Evolutionary conservation across 2,113 vertebrate genomes (phyloP).

Genomic region (Sylvia atricapilla): DNA sequence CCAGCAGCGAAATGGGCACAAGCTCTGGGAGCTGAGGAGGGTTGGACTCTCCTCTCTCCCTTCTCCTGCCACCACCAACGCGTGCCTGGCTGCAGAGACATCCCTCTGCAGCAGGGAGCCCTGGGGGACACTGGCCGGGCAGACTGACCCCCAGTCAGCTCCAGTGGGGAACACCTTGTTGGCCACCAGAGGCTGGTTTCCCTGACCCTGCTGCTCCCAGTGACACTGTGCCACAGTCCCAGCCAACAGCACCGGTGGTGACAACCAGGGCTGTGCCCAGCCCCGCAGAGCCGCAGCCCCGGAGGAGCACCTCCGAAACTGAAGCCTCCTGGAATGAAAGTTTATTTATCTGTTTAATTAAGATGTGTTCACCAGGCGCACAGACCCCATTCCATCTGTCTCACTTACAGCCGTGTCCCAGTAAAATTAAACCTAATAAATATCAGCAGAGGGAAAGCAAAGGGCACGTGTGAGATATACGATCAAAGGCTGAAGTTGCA

Average conservation of each 20-base stretch:
- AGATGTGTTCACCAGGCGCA: constrained; percentile 72
- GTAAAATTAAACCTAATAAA: constrained; percentile 81
- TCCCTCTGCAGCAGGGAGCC: background rate
- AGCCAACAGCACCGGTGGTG: fast-evolving
- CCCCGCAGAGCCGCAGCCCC: background rate
- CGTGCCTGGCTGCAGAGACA: background rate
- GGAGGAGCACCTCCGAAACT: constrained; percentile 42
- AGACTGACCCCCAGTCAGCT: fast-evolving
- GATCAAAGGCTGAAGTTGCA: constrained; percentile 60
- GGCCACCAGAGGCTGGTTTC: background rate
- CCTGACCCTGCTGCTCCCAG: background rate
- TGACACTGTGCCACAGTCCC: fast-evolving
- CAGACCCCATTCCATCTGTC: constrained; percentile 69
- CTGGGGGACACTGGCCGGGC: fast-evolving
- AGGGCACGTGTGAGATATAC: constrained; percentile 69
- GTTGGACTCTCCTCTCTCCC: background rate
- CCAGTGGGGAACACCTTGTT: background rate
- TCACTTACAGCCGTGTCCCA: constrained; percentile 74
- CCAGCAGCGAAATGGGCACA: background rate
- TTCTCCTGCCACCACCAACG: background rate
- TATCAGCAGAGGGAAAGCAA: constrained; percentile 70
- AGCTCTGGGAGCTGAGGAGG: background rate
- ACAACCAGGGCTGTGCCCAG: background rate
- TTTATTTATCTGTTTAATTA: constrained; percentile 84
- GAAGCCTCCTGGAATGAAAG: constrained; percentile 60